Evolutionary conservation across 2,888 invertebrate genomes (phyloP), one percentile per base, ranked within the genome.

Genomic region (Morpho helenor): DNA sequence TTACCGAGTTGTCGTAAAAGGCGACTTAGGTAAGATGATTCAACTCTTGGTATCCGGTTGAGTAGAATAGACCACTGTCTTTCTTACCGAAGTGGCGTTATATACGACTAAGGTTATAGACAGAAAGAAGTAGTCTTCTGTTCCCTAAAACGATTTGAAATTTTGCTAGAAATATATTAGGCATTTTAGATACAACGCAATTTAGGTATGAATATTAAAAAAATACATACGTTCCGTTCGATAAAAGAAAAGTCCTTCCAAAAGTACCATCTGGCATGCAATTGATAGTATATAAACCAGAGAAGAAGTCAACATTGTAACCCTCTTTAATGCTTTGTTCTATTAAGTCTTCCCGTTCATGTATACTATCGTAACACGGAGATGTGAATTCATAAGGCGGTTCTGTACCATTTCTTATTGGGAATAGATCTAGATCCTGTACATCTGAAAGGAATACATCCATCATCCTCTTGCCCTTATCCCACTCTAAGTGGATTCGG

Each of bases 251-350:
- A 0, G 77, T 72, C 52, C 82, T 72, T 0, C 82, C 84, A 47
- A 68, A 84, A 0, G 80, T 84, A 0, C 87, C 87, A 66, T 90
- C 90, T 0, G 87, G 87, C 49, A 82, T 64, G 54, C 90, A 90
- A 7, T 71, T 76, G 0, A 74, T 64, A 0, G 77, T 67, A 0
- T 59, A 62, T 16, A 67, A 67, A 7, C 57, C 49, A 0, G 67
- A 79, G 57, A 75, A 81, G 68, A 70, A 82, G 49, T 87, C 84
- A 39, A 84, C 67, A 10, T 74, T 84, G 61, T 64, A 90, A 0
- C 87, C 88, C 0, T 78, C 80, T 9, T 77, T 65, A 22, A 70
- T 69, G 57, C 87, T 85, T 64, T 79, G 64, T 16, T 61, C 23
- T 2, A 87, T 68, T 2, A 79, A 46, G 1, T 76, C 68, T 7